Conservation (phyloP, 2,113 vertebrate genomes). For the Coptodon bakossiorum region DNA sequence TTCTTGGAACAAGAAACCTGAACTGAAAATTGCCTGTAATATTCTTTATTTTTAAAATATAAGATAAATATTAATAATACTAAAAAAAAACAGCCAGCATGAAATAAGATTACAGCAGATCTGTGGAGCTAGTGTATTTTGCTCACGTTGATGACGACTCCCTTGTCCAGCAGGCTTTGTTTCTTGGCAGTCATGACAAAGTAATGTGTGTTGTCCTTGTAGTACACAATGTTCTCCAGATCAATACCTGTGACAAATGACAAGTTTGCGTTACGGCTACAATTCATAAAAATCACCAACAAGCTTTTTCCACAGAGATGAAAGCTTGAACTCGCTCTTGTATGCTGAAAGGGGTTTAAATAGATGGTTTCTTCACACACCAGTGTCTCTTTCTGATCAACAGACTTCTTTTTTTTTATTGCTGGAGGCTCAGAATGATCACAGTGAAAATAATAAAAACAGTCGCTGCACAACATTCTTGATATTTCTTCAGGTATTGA, state of each 20-base stretch:
- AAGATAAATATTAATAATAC: background rate
- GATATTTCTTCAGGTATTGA: background rate
- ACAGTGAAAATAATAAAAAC: background rate
- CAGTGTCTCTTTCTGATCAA: background rate
- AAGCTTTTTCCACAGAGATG: background rate
- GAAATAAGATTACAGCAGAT: background rate
- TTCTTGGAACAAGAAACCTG: background rate
- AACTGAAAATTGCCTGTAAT: background rate
- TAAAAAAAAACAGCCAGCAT: background rate
- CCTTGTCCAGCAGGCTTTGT: slow-evolving; percentile 93
- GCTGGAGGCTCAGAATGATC: background rate
- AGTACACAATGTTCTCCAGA: slow-evolving; percentile 98
- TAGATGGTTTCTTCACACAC: background rate
- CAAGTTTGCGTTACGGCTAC: background rate
- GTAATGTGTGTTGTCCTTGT: slow-evolving; percentile 96
- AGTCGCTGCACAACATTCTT: background rate
- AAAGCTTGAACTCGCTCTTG: background rate
- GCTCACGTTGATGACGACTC: slow-evolving; percentile 89
- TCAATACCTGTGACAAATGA: slow-evolving; percentile 80
- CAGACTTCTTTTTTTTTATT: background rate
- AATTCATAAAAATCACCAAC: background rate
- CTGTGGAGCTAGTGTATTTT: background rate
- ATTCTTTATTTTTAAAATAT: background rate
- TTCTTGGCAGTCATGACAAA: slow-evolving; percentile 99
- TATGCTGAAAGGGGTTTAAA: background rate